Percentiles rank a stretch among this genome's conserved stretches.
phyloP scores from a whole-genome alignment of 2,797 vertebrate species.

The Bucorvus abyssinicus region DNA sequence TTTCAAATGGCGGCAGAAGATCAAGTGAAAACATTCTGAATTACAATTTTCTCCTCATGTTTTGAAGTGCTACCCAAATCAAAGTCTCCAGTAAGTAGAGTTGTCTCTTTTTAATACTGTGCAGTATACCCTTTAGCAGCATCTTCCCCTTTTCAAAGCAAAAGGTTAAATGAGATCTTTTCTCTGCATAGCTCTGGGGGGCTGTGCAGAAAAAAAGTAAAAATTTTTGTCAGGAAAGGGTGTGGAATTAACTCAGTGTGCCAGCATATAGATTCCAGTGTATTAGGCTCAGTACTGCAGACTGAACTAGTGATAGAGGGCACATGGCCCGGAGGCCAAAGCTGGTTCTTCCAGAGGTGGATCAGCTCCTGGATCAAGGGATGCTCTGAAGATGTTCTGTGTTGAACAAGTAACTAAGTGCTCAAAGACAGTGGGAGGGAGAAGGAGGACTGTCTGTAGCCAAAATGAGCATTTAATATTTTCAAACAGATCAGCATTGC shows the following conservation, averaged over 20 bases:
- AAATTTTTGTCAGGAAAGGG: background rate
- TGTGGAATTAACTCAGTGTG: background rate
- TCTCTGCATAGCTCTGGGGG: background rate
- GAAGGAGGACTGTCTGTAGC: background rate
- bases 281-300: background rate
- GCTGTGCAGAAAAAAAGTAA: background rate
- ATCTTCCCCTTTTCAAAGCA: background rate
- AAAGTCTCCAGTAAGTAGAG: background rate
- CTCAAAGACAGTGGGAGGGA: background rate
- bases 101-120: background rate
- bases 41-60: background rate
- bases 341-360: rapidly evolving
- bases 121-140: background rate
- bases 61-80: background rate
- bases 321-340: background rate
- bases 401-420: background rate
- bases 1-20: background rate
- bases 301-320: rapidly evolving
- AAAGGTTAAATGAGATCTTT: background rate
- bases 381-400: background rate
- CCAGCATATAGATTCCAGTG: background rate
- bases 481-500: background rate
- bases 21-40: background rate
- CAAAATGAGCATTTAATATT: background rate
- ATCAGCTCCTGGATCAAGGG: background rate